Conservation (phyloP, 2,113 vertebrate species). For the Noctilio leporinus region DNA sequence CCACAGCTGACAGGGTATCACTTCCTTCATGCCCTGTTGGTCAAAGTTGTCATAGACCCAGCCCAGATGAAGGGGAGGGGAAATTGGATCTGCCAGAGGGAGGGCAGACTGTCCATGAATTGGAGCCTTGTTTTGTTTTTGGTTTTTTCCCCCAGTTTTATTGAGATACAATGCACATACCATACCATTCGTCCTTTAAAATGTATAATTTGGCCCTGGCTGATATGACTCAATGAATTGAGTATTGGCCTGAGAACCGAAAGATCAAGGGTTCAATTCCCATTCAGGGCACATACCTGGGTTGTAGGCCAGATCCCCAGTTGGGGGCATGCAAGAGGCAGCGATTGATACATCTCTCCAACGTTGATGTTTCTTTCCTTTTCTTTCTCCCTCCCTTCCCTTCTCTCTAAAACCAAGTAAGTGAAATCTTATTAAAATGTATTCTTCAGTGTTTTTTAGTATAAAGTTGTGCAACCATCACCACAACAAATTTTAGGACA, state of each 20-base stretch:
- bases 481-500: neutral
- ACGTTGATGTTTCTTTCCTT: too few species aligned
- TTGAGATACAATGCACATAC: neutral
- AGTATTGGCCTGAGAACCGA: too few species aligned
- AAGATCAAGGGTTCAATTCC: too few species aligned
- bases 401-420: too few species aligned
- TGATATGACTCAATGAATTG: too few species aligned
- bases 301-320: too few species aligned
- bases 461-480: neutral
- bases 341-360: too few species aligned
- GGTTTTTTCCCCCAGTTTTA: neutral
- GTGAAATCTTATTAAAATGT: too few species aligned
- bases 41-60: neutral
- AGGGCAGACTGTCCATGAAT: neutral
- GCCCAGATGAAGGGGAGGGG: neutral
- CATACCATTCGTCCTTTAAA: neutral
- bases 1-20: neutral
- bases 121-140: neutral
- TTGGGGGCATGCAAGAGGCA: too few species aligned
- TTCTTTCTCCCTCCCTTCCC: too few species aligned
- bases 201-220: too few species aligned
- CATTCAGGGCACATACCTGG: too few species aligned
- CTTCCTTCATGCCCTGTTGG: neutral
- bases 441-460: neutral
- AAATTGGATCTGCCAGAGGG: neutral